Evolutionary conservation across 53 echinoderm and acorn worm species (phyloP).

Genomic region (Pentamera pediparva): DNA sequence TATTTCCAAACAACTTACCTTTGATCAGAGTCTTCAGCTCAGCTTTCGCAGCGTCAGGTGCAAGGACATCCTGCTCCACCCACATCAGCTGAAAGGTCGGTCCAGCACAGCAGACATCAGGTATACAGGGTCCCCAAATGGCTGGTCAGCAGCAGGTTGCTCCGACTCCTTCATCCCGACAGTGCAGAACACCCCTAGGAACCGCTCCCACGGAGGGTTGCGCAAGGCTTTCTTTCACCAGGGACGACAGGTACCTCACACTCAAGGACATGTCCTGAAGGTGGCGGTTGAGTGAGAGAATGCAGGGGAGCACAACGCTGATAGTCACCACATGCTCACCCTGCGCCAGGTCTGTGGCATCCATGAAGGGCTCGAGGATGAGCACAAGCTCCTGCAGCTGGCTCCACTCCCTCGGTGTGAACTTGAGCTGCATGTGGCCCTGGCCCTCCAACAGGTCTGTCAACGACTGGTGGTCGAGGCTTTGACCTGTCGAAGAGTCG

Average conservation of each 20-base stretch:
- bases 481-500: constrained; percentile 23
- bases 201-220: constrained; percentile 4
- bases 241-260: background rate
- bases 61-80: constrained; percentile 24
- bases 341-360: constrained; percentile 28
- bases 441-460: constrained; percentile 27
- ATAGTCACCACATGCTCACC: constrained; percentile 35
- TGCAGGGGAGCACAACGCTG: constrained; percentile 36
- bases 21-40: background rate
- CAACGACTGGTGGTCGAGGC: constrained; percentile 30
- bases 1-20: background rate
- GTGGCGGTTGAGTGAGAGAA: constrained; percentile 20
- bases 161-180: background rate
- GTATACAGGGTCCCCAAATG: constrained; percentile 36
- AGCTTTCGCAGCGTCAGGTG: background rate
- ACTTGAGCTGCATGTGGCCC: constrained; percentile 27
- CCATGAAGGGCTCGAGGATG: constrained; percentile 28
- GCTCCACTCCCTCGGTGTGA: constrained; percentile 29
- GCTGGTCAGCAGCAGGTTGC: background rate
- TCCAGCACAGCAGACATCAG: constrained; percentile 22
- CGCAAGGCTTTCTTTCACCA: constrained; percentile 9
- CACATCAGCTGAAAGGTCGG: constrained; percentile 23
- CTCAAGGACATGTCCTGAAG: constrained; percentile 20
- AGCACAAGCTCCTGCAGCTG: constrained; percentile 34
- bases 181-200: constrained; percentile 13